Conservation (phyloP, 2,113 vertebrate species). For the Zosterops japonicus region DNA sequence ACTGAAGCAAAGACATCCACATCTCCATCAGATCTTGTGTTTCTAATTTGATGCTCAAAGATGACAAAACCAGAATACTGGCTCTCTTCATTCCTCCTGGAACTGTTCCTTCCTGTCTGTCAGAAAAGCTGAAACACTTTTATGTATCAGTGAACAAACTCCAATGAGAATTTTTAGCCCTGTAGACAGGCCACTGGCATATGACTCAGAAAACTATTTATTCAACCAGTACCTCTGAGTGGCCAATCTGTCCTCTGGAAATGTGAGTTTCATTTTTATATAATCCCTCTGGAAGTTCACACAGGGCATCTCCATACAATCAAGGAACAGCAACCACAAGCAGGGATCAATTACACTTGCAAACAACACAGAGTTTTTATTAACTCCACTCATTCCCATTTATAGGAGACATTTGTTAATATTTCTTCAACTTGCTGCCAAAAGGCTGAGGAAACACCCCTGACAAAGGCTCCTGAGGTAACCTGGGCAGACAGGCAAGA, state of each 20-base stretch:
- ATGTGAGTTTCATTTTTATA: background rate
- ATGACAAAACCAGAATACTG: background rate
- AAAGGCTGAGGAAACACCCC: background rate
- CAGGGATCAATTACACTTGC: background rate
- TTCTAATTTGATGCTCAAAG: background rate
- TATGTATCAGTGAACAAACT: background rate
- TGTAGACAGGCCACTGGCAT: background rate
- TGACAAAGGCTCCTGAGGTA: background rate
- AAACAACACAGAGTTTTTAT: background rate
- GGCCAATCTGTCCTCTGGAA: background rate
- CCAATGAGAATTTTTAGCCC: conserved; percentile 29
- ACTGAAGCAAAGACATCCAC: background rate
- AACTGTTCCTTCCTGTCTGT: background rate
- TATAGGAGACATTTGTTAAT: background rate
- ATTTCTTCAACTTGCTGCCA: background rate
- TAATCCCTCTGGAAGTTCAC: background rate
- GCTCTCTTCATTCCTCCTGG: conserved; percentile 2
- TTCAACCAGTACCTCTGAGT: background rate
- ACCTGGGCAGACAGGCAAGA: background rate
- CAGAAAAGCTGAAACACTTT: conserved; percentile 29
- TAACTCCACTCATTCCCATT: background rate
- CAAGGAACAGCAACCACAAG: background rate
- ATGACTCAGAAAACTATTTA: conserved; percentile 46
- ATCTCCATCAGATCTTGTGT: background rate
- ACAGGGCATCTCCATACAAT: background rate